Evolutionary conservation across 1,140 invertebrate species (phyloP), one percentile per base, ranked within the genome.

Genomic region (Octopus sinensis): DNA sequence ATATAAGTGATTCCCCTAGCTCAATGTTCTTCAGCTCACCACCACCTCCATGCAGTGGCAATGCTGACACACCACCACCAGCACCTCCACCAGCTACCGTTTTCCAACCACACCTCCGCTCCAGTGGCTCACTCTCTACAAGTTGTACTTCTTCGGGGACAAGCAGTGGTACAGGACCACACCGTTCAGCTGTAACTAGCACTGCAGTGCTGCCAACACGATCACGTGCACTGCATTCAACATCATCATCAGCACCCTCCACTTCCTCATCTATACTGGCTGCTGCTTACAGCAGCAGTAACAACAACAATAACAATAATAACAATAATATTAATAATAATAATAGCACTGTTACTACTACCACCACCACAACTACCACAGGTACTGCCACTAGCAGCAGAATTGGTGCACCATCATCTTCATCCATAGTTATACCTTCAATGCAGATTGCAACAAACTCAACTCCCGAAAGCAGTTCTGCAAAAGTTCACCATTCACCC

Each of bases 341-440:
- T 43, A 43, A 43, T 43, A 43, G 30, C 30, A 43, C 30, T 43
- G 30, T 43, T 43, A 43, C 30, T 43, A 43, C 30, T 43, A 43
- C 30, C 30, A 43, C 30, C 30, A 43, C 30, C 30, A 43, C 30
- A 43, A 43, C 30, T 43, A 43, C 30, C 30, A 43, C 30, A 43
- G 30, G 30, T 43, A 43, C 30, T 43, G 30, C 30, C 30, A 43
- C 30, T 43, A 43, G 30, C 30, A 43, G 30, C 30, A 43, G 30
- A 43, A 43, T 43, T 43, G 30, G 30, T n/a, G 7, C 43, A 75
- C 12, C 81, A 52, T 76, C 78, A 54, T 71, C 53, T 17, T 30
- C 62, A 51, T 23, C 75, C 5, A 13, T 82, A 62, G 62, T 81
- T 12, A 77, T 78, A 54, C 56, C 81, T 53, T 78, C 81, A 53